Conservation (phyloP, 2,888 invertebrate genomes). For the Entomobrya proxima region DNA sequence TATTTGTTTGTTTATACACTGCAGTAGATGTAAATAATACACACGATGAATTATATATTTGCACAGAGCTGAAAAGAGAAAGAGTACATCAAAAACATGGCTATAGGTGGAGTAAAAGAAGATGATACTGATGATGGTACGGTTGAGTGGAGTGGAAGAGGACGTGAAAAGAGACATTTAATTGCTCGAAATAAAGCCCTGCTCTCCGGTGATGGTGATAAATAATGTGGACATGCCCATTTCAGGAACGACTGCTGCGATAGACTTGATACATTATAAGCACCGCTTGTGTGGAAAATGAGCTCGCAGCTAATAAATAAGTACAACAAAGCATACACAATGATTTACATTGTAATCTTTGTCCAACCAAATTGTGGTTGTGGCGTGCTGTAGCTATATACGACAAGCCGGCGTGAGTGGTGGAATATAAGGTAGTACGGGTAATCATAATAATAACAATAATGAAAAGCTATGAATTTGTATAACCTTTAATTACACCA, state of each 20-base stretch:
- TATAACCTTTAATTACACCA: constrained; percentile 68
- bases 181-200: constrained; percentile 44
- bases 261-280: constrained; percentile 9
- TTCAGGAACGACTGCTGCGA: constrained; percentile 65
- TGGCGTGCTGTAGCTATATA: constrained; percentile 1
- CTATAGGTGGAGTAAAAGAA: too few species aligned
- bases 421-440: constrained; percentile 9
- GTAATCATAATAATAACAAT: constrained; percentile 46
- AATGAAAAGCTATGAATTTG: constrained; percentile 65
- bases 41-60: constrained; percentile 2
- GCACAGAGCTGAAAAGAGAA: neutral
- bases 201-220: constrained; percentile 38
- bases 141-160: neutral
- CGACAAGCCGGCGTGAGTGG: neutral
- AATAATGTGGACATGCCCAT: constrained; percentile 64
- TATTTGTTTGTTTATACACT: constrained; percentile 4
- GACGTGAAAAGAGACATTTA: constrained; percentile 31
- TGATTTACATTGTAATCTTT: constrained; percentile 42
- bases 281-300: constrained; percentile 29
- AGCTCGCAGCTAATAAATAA: constrained; percentile 29
- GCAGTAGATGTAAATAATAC: constrained; percentile 2
- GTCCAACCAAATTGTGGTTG: too few species aligned
- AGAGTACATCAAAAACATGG: neutral
- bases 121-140: neutral
- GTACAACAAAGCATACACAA: constrained; percentile 26